Base-by-base conservation (phyloP, 2,113 vertebrate species). In the Paradisaea rubra region DNA sequence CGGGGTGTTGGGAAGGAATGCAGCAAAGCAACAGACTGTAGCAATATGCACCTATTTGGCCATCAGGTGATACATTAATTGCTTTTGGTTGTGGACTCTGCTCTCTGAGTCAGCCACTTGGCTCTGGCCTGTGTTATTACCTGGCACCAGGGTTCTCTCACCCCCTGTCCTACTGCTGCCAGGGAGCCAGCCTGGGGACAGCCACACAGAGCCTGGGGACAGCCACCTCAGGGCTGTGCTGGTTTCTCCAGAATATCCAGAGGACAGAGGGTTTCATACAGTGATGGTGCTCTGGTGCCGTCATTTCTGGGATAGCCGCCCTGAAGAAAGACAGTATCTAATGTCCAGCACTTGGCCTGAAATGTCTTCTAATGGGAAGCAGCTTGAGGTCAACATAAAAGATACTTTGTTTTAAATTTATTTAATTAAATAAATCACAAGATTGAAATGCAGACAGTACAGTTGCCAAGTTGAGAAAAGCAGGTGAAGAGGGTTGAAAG, bases 141-240 rank as follows among this genome's bases (percentile, higher is more conserved):
- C 35, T 71, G 70, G 18, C 37, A 23, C 30, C 3, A 5, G 37
- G 23, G 23, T 7, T 89, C 39, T 68, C 28, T 83, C 25, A 44
- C 4, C 7, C 14, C 35, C 44, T 53, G 30, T 56, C 35, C 14
- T 42, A 1, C 37, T 61, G 70, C 41, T 82, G 66, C 61, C 72
- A 39, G 27, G 45, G 39, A 71, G 37, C 56, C 52, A 61, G 14
- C 54, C 45, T 65, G 79, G 21, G 37, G 4, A 37, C 37, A 37
- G 37, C 49, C 25, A 31, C 0, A 0, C 14, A 13, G n/a, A 13
- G 28, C 49, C 33, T 2, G 4, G 17, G 24, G 31, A 69, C 13
- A 7, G 33, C 23, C 44, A 27, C 16, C 11, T 73, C 31, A 13
- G 41, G 3, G 0, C 56, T 7, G 0, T 0, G 0, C 31, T 72